Percentiles rank a stretch among this genome's conserved stretches.
Evolutionary conservation across 2,888 invertebrate species (phyloP).

Genomic region (Platycheirus albimanus): DNA sequence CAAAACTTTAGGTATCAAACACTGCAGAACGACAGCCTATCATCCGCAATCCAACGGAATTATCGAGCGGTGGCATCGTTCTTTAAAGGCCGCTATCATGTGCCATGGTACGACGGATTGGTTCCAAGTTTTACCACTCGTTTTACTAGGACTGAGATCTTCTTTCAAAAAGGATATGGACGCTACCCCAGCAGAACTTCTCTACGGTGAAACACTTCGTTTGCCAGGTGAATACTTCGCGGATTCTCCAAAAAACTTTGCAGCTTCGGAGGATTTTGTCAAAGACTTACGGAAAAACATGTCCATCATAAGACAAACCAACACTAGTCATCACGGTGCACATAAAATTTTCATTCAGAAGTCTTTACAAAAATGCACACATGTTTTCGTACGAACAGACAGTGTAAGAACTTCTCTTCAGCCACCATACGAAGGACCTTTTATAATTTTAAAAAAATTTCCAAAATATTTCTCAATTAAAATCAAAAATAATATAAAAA

Average conservation of each 20-base stretch:
- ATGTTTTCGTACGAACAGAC: conserved; percentile 29
- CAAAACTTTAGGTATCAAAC: conserved; percentile 76
- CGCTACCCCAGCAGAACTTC: conserved; percentile 76
- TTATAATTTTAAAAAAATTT: not conserved
- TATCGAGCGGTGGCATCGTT: conserved; percentile 80
- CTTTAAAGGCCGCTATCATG: conserved; percentile 77
- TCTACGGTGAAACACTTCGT: conserved; percentile 76
- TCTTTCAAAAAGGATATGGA: conserved; percentile 76
- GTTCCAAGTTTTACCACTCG: conserved; percentile 76
- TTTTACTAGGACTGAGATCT: conserved; percentile 78
- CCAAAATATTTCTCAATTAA: conserved; percentile 23
- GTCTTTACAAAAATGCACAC: conserved; percentile 14
- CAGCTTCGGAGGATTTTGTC: conserved; percentile 6
- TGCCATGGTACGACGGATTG: conserved; percentile 75
- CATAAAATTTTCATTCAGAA: conserved; percentile 13
- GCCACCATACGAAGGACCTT: conserved; percentile 13
- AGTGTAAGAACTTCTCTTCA: conserved; percentile 24
- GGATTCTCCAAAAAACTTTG: not conserved
- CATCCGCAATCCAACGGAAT: conserved; percentile 80
- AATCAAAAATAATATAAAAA: conserved; percentile 25
- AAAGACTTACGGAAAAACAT: conserved; percentile 22
- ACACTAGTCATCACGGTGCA: not conserved
- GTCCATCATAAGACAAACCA: conserved; percentile 10
- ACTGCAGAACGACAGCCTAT: conserved; percentile 77
- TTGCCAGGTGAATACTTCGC: conserved; percentile 71